These are phyloP conservation scores for Eilema griseolum DNA, from an alignment of 2,888 invertebrate species.

Conservation along the genomic window DNA sequence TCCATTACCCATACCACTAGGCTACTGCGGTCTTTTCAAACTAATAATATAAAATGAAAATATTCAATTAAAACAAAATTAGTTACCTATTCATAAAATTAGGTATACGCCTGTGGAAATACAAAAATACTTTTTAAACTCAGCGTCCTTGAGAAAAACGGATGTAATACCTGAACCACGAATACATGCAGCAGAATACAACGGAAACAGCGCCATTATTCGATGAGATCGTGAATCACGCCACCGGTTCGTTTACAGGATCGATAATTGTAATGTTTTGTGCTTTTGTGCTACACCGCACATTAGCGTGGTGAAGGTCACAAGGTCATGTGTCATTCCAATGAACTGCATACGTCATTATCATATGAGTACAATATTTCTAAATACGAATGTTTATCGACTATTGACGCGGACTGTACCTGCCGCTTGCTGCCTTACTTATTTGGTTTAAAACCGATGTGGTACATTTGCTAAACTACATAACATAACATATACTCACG, in stretches of 20 bases:
- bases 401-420: too few species aligned
- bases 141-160: background rate
- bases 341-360: background rate
- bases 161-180: background rate
- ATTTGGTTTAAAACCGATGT: too few species aligned
- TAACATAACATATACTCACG: too few species aligned
- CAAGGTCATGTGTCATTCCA: conserved; percentile 5
- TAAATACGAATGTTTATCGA: too few species aligned
- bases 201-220: conserved; percentile 6
- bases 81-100: too few species aligned
- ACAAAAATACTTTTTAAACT: background rate
- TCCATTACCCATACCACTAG: too few species aligned
- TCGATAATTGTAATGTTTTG: conserved; percentile 9
- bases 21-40: too few species aligned
- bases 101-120: background rate
- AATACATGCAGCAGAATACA: background rate
- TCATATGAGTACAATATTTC: too few species aligned
- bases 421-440: too few species aligned
- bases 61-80: too few species aligned
- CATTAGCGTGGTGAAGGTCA: background rate
- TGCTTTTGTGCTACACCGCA: background rate
- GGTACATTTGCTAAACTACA: too few species aligned
- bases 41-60: too few species aligned
- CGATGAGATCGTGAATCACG: background rate
- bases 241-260: conserved; percentile 1